Conservation (phyloP, 1,140 invertebrate genomes). For the Conus betulinus region DNA sequence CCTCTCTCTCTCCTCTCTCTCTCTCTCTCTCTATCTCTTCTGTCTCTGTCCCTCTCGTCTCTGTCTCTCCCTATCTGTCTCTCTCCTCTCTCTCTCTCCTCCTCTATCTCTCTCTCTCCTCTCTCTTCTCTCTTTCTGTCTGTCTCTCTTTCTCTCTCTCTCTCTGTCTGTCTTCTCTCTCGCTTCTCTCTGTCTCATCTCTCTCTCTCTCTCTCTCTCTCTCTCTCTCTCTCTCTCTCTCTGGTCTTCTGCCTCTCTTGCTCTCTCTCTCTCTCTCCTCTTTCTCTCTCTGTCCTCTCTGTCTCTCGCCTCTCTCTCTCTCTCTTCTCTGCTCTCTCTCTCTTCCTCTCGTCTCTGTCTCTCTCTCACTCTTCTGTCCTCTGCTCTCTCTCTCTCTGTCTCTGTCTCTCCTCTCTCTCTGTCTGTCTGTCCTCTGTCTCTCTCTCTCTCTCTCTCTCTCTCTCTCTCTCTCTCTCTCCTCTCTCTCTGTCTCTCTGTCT, state of each 20-base stretch:
- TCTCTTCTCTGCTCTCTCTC: too few species aligned
- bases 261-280: not conserved
- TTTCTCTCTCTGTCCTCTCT: slow-evolving; percentile 8
- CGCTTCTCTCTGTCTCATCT: not conserved
- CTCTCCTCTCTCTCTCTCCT: not conserved
- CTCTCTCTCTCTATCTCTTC: not conserved
- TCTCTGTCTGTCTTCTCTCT: not conserved
- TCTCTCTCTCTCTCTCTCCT: slow-evolving; percentile 12
- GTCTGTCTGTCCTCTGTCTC: not conserved
- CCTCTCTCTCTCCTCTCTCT: not conserved
- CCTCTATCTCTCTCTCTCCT: not conserved
- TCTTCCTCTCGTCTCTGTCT: not conserved
- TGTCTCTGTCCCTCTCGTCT: too few species aligned
- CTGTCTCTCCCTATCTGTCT: too few species aligned
- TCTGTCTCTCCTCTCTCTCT: not conserved
- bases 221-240: not conserved
- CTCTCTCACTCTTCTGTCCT: slow-evolving; percentile 11
- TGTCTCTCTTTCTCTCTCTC: not conserved
- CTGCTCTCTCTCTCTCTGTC: not conserved
- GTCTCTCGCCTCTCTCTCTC: not conserved
- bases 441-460: not conserved
- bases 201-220: slow-evolving; percentile 9
- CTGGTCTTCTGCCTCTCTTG: too few species aligned
- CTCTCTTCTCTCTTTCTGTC: not conserved
- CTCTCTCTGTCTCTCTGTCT: not conserved